phyloP scores from a whole-genome alignment of 2,113 vertebrate genomes.

The Alligator sinensis region DNA sequence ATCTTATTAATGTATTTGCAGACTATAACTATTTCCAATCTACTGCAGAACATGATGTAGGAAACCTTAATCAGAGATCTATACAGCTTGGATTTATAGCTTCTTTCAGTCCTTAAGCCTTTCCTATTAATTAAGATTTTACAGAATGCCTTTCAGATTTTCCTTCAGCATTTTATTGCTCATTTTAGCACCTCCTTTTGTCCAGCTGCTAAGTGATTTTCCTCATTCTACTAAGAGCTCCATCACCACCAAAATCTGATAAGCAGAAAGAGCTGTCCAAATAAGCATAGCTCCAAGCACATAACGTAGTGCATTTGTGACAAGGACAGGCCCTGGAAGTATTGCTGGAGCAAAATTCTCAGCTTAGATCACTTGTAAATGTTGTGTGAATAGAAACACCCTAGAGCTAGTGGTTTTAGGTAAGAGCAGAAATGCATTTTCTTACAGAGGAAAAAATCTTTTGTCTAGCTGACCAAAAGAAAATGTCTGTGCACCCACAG shows the following conservation, averaged over 20 bases:
- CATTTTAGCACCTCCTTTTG: conserved; percentile 24
- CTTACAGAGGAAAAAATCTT: too few species aligned
- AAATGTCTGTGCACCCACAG: too few species aligned
- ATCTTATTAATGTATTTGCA: conserved; percentile 67
- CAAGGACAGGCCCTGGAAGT: accelerated
- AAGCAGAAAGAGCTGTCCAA: neutral
- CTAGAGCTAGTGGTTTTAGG: too few species aligned
- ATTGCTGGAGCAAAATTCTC: accelerated
- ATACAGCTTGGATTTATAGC: conserved; percentile 32
- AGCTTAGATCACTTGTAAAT: neutral
- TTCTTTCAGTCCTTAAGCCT: conserved; percentile 49
- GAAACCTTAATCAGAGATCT: conserved; percentile 57
- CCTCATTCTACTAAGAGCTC: neutral
- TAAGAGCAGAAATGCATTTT: too few species aligned
- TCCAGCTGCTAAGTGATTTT: neutral
- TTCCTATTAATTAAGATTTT: conserved; percentile 73
- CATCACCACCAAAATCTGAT: neutral
- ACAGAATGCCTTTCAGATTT: conserved; percentile 56
- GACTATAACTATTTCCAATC: conserved; percentile 56
- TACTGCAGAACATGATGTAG: conserved; percentile 17
- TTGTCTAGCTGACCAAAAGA: too few species aligned
- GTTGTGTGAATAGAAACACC: accelerated
- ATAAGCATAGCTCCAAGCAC: neutral
- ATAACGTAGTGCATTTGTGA: neutral
- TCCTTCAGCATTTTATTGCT: conserved; percentile 48